Evolutionary conservation across 2,888 invertebrate genomes (phyloP).

Genomic region (Pelosia muscerda): DNA sequence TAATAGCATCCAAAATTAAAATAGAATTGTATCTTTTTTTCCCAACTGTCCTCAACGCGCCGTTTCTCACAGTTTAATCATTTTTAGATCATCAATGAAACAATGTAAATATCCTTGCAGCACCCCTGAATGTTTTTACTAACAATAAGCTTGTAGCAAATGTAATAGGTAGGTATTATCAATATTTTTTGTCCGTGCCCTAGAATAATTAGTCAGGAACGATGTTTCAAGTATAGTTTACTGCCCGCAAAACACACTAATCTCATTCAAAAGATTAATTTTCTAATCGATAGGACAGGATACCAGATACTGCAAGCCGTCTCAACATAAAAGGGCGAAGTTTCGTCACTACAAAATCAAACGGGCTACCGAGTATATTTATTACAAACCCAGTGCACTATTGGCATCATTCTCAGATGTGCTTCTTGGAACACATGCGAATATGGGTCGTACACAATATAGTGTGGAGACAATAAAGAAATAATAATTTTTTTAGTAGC

Average conservation of each 20-base stretch:
- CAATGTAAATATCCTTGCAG: constrained; percentile 36
- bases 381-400: constrained; percentile 57
- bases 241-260: neutral
- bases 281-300: neutral
- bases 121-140: constrained; percentile 48
- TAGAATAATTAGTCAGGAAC: neutral
- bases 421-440: constrained; percentile 55
- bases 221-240: neutral
- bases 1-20: constrained; percentile 58
- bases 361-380: constrained; percentile 58
- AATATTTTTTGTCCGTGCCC: neutral
- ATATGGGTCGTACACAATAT: constrained; percentile 55
- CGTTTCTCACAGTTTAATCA: constrained; percentile 38
- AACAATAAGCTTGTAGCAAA: constrained; percentile 17
- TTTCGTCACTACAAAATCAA: constrained; percentile 65
- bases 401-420: constrained; percentile 66
- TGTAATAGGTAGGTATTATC: neutral
- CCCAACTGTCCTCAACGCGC: constrained; percentile 37
- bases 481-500: neutral
- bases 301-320: constrained; percentile 35
- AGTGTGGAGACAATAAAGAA: constrained; percentile 21
- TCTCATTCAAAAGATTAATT: neutral
- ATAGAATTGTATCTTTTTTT: constrained; percentile 56
- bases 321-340: constrained; percentile 60
- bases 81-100: constrained; percentile 28